A percentile compares a stretch with the other conserved stretches of the same genome.
These are phyloP conservation scores for Brachionus rubens DNA, from an alignment of 1,140 invertebrate genomes.

Conservation along the genomic window DNA sequence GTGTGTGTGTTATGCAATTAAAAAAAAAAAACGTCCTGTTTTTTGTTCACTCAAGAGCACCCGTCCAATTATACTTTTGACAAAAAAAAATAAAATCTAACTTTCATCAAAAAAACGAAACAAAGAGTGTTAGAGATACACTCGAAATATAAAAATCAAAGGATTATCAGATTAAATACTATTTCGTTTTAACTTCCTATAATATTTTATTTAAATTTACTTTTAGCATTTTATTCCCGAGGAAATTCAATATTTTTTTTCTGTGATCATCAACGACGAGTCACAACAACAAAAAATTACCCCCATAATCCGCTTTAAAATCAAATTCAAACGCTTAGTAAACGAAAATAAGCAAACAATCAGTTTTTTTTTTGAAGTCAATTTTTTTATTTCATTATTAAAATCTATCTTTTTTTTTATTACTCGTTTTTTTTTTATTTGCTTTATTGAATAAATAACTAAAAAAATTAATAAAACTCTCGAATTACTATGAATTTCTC, in stretches of 20 bases:
- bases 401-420: conserved; percentile 22
- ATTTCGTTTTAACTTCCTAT: conserved; percentile 11
- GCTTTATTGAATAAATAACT: conserved; percentile 33
- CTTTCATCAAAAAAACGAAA: neutral
- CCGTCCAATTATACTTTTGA: no score
- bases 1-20: no score
- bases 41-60: neutral
- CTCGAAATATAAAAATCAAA: neutral
- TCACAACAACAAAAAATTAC: neutral
- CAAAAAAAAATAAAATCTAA: neutral
- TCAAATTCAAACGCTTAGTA: conserved; percentile 26
- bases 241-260: conserved; percentile 29
- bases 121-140: neutral
- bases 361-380: neutral
- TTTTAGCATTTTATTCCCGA: conserved; percentile 1
- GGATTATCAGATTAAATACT: conserved; percentile 29
- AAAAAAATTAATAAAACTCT: neutral
- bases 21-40: neutral
- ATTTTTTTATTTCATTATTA: neutral
- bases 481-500: neutral
- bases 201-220: conserved; percentile 31
- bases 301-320: conserved; percentile 27
- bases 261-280: neutral
- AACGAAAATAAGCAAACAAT: conserved; percentile 9
- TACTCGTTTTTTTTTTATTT: neutral